Base-by-base conservation (phyloP, 2,113 vertebrate genomes). In the Gambusia holbrooki region DNA sequence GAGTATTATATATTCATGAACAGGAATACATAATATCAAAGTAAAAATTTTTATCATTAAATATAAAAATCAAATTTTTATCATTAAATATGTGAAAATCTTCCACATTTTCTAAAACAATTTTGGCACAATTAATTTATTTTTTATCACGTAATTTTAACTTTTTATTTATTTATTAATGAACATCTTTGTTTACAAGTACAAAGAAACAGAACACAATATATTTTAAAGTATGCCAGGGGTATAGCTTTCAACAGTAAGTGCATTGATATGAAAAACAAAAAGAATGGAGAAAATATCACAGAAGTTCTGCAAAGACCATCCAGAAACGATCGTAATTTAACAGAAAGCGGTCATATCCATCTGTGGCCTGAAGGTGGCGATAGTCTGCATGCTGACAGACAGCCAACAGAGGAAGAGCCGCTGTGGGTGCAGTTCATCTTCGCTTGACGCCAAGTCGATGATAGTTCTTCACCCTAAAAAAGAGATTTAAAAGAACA, bases 341-440 rank as follows among this genome's bases (percentile, higher is more conserved):
- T 3, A 22, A 19, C 3, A n/a, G 30, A 25, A 66, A 37, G 11
- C n/a, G 1, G 80, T 61, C 54, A 22, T 78, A 48, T 0, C 74
- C 0, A 0, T 0, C 0, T 10, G 9, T 28, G 0, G 8, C 73
- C 74, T 29, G 5, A 0, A 75, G 89, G 74, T 71, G 83, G 79
- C 79, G 86, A 76, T 84, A 86, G 63, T 84, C 11, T 81, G 74
- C 79, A 45, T 2, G 37, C 14, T 9, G 22, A 5, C 22, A 63
- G 29, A 17, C 45, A 17, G 3, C 61, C 64, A 68, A 87, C 77
- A 85, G 88, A 91, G 90, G 89, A 92, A 90, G 90, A 84, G 72
- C n/a, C 17, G 1, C 45, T 27, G 66, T 74, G 88, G 91, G 86
- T 84, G 85, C 87, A 90, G 86, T 79, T 89, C 79, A 61, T 5